Conservation (phyloP, 2,113 vertebrate genomes). For the Brachyhypopomus occidentalis region DNA sequence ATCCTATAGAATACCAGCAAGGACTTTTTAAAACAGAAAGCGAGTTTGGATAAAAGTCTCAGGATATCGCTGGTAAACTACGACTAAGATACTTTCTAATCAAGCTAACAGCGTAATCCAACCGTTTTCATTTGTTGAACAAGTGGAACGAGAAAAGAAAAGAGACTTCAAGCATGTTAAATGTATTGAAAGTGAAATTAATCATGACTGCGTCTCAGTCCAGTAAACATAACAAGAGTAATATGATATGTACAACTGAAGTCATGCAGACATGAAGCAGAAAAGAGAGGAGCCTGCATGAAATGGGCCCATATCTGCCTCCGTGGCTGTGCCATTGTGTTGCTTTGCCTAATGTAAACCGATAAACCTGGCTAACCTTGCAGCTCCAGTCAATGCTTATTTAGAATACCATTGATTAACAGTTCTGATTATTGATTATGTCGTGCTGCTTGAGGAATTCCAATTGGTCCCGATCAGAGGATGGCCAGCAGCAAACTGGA, state of each 20-base stretch:
- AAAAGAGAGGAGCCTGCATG: neutral
- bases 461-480: slow-evolving; percentile 73
- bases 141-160: neutral
- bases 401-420: slow-evolving; percentile 83
- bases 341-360: slow-evolving; percentile 79
- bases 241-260: neutral
- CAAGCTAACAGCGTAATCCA: neutral
- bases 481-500: slow-evolving; percentile 67
- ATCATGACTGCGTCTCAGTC: neutral
- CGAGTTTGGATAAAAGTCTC: neutral
- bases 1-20: neutral
- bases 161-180: neutral
- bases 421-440: slow-evolving; percentile 83
- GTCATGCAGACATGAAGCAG: neutral
- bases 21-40: neutral
- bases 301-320: slow-evolving; percentile 60
- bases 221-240: slow-evolving; percentile 15
- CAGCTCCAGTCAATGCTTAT: slow-evolving; percentile 77
- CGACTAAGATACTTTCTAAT: neutral
- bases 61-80: neutral
- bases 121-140: neutral
- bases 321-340: slow-evolving; percentile 72
- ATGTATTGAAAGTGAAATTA: slow-evolving; percentile 5
- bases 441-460: slow-evolving; percentile 74
- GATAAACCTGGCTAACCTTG: slow-evolving; percentile 81